Conservation (phyloP, 2,113 vertebrate genomes). For the Vulpes ferrilata region DNA sequence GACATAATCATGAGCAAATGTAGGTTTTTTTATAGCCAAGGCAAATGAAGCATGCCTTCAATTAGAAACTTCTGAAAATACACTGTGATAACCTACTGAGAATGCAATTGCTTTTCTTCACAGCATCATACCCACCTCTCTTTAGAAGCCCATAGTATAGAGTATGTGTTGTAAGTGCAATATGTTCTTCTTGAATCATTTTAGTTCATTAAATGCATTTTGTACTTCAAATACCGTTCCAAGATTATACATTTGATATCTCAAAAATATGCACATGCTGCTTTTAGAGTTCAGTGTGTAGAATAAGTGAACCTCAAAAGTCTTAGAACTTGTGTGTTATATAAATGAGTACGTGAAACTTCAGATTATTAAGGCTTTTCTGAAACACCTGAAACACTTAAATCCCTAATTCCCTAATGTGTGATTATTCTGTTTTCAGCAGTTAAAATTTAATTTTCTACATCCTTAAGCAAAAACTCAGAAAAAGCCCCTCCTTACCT, state of each 20-base stretch:
- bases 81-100: constrained; percentile 89
- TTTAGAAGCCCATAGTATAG: constrained; percentile 80
- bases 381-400: constrained; percentile 22
- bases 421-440: neutral
- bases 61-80: constrained; percentile 91
- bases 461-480: constrained; percentile 36
- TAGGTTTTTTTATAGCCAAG: constrained; percentile 85
- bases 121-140: constrained; percentile 85
- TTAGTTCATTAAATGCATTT: constrained; percentile 78
- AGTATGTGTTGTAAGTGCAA: constrained; percentile 82
- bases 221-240: constrained; percentile 79
- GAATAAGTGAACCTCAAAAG: constrained; percentile 32
- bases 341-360: constrained; percentile 47
- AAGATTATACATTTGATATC: constrained; percentile 55
- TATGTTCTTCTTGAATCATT: constrained; percentile 82
- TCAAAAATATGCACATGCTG: constrained; percentile 62
- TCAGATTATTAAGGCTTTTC: constrained; percentile 40
- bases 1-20: constrained; percentile 88
- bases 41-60: constrained; percentile 92
- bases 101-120: constrained; percentile 91
- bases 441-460: constrained; percentile 37
- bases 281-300: constrained; percentile 11
- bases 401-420: neutral
- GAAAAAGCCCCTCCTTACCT: neutral
- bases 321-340: constrained; percentile 8